A percentile compares a stretch with the other conserved stretches of the same genome.
These are phyloP conservation scores for Galerucella nymphaeae DNA, from an alignment of 2,888 invertebrate species.

Conservation along the genomic window DNA sequence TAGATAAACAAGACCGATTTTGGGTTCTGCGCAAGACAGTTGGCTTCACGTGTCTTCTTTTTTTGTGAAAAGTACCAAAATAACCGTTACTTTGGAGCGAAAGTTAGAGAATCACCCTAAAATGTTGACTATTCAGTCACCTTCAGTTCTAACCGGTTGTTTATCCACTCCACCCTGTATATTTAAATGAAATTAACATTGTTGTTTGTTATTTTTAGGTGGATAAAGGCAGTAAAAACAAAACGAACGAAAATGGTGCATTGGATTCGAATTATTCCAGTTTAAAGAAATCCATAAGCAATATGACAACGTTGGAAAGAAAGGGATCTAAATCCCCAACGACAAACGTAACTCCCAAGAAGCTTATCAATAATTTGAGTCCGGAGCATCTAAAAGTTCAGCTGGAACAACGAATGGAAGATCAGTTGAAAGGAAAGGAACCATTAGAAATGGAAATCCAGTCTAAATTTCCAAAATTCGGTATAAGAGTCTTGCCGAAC, in stretches of 20 bases:
- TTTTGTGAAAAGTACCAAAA: too few species aligned
- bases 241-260: slow-evolving; percentile 62
- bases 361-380: slow-evolving; percentile 49
- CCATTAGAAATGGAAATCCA: slow-evolving; percentile 67
- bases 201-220: slow-evolving; percentile 52
- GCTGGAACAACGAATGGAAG: slow-evolving; percentile 57
- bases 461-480: slow-evolving; percentile 74
- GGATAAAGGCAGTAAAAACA: slow-evolving; percentile 57
- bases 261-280: slow-evolving; percentile 65
- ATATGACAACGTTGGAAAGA: slow-evolving; percentile 61
- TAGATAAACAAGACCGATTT: too few species aligned
- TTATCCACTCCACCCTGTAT: not conserved
- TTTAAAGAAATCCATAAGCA: slow-evolving; percentile 60
- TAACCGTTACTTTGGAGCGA: too few species aligned
- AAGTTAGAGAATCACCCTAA: too few species aligned
- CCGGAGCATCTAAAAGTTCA: slow-evolving; percentile 58
- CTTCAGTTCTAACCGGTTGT: too few species aligned
- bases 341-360: slow-evolving; percentile 46
- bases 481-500: slow-evolving; percentile 73
- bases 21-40: too few species aligned
- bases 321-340: slow-evolving; percentile 58
- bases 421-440: slow-evolving; percentile 51
- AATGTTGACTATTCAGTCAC: too few species aligned
- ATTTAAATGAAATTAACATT: not conserved
- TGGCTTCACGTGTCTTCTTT: too few species aligned